Conservation (phyloP, 2,888 invertebrate genomes). For the Ectemnius lituratus region DNA sequence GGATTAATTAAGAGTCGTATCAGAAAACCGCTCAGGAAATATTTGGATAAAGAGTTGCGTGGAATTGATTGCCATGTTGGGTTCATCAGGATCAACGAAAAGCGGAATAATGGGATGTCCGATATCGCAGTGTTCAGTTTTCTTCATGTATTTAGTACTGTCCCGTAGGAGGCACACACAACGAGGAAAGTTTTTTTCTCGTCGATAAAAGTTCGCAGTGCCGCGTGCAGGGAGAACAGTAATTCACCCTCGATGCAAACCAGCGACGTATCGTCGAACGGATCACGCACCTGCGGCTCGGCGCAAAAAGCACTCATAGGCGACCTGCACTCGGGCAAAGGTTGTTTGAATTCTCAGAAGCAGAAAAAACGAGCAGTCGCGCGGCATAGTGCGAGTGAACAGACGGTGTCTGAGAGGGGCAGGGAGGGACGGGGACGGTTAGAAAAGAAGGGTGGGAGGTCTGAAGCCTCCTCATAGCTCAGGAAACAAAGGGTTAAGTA, state of each 20-base stretch:
- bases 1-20: too few species aligned
- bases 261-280: constrained; percentile 1
- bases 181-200: not conserved
- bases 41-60: too few species aligned
- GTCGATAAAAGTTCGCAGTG: not conserved
- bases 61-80: too few species aligned
- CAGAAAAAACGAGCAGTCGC: not conserved
- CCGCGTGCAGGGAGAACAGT: not conserved
- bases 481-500: constrained; percentile 30
- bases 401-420: too few species aligned
- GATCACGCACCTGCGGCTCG: not conserved
- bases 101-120: too few species aligned
- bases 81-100: too few species aligned
- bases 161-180: not conserved
- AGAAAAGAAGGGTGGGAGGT: too few species aligned
- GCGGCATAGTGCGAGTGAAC: too few species aligned
- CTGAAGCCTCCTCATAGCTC: constrained; percentile 14
- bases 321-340: not conserved
- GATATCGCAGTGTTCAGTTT: too few species aligned
- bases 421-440: too few species aligned
- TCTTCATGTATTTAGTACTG: not conserved
- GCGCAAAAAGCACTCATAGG: not conserved
- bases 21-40: too few species aligned
- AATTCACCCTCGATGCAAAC: not conserved
- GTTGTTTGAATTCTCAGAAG: not conserved